Evolutionary conservation across 1,140 invertebrate species (phyloP).

Genomic region (Mesaphorura yosii): DNA sequence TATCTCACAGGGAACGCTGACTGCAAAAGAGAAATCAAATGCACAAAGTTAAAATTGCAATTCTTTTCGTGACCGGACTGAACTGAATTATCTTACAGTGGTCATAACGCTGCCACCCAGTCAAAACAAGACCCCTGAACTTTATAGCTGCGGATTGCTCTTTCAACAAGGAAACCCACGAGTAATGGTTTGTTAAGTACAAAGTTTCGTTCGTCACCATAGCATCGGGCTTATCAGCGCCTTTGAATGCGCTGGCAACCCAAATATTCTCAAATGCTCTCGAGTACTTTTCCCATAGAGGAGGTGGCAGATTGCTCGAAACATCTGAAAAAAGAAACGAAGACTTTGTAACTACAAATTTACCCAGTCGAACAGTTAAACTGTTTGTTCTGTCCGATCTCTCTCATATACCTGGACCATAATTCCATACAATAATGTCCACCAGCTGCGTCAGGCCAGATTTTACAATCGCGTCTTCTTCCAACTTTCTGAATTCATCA

Average conservation of each 20-base stretch:
- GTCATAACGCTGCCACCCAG: slow-evolving; percentile 58
- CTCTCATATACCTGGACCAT: slow-evolving; percentile 37
- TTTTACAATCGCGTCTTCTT: slow-evolving; percentile 47
- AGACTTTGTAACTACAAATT: background rate
- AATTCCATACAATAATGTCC: slow-evolving; percentile 47
- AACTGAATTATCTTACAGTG: no score
- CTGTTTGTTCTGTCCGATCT: no score
- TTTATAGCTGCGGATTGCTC: slow-evolving; percentile 41
- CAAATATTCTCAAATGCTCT: slow-evolving; percentile 45
- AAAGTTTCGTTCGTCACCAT: slow-evolving; percentile 48
- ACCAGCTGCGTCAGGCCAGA: slow-evolving; percentile 38
- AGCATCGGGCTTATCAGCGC: slow-evolving; percentile 31
- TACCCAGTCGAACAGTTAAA: no score
- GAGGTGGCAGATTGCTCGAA: slow-evolving; percentile 32
- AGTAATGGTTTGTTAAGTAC: slow-evolving; percentile 55
- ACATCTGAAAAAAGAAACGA: slow-evolving; percentile 33
- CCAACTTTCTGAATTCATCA: slow-evolving; percentile 46
- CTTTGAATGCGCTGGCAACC: slow-evolving; percentile 51
- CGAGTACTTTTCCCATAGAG: slow-evolving; percentile 41
- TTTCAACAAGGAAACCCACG: slow-evolving; percentile 48
- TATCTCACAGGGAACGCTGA: slow-evolving; percentile 50
- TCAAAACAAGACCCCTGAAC: slow-evolving; percentile 55
- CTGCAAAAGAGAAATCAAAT: no score
- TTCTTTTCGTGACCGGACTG: slow-evolving; percentile 45
- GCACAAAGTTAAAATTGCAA: slow-evolving; percentile 16